These are phyloP conservation scores for Leucophenga maculata DNA, from an alignment of 2,888 invertebrate genomes.

Conservation along the genomic window DNA sequence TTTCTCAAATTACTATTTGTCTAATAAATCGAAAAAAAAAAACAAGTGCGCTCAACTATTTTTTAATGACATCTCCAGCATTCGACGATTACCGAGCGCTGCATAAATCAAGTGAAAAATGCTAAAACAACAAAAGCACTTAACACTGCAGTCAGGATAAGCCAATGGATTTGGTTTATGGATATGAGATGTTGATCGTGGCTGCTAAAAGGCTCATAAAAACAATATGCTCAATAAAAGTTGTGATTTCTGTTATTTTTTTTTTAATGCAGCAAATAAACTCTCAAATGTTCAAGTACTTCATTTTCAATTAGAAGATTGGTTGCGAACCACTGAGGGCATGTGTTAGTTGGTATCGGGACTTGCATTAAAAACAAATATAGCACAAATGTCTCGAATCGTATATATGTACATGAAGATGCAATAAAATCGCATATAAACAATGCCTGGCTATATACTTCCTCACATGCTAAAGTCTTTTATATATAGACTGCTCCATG, in stretches of 20 bases:
- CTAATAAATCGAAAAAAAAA: no score
- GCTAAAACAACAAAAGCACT: background rate
- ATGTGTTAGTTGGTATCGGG: background rate
- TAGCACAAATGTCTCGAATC: background rate
- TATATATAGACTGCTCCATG: background rate
- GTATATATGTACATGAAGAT: background rate
- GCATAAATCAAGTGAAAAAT: slow-evolving; percentile 1
- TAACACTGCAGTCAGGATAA: slow-evolving; percentile 2
- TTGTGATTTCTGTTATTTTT: background rate
- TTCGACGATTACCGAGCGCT: background rate
- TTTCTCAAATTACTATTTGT: no score
- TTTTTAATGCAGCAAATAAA: slow-evolving; percentile 1
- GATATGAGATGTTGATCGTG: no score
- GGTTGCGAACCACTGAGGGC: no score
- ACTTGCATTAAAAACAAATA: background rate
- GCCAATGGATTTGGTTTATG: background rate
- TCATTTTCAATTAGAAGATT: background rate
- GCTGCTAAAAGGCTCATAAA: background rate
- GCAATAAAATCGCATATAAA: slow-evolving; percentile 8
- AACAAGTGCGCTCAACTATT: no score
- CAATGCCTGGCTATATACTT: background rate
- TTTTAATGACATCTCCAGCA: no score
- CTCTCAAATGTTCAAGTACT: background rate
- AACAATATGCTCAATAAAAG: background rate
- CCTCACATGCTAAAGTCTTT: background rate